These are phyloP conservation scores for Cyanocitta stelleri DNA, from an alignment of 2,113 vertebrate genomes.

Conservation along the genomic window DNA sequence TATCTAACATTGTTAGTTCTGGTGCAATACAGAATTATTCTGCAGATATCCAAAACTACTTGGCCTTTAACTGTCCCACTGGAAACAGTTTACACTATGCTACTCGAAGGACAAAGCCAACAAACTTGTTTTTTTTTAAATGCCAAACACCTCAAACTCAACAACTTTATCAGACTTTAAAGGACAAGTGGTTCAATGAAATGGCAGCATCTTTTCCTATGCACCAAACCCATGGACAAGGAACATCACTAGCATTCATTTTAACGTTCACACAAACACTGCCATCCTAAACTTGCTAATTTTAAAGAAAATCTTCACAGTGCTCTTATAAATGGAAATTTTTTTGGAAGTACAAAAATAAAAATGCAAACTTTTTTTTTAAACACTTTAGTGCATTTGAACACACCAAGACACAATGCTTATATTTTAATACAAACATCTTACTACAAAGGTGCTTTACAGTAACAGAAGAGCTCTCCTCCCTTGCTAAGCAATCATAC, in stretches of 20 bases:
- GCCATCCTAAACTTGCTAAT: not conserved
- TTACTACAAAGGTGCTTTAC: not conserved
- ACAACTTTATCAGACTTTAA: not conserved
- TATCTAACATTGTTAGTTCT: not conserved
- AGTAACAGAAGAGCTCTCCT: not conserved
- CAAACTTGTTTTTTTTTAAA: not conserved
- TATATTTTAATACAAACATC: not conserved
- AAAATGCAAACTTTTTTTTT: not conserved
- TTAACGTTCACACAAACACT: not conserved
- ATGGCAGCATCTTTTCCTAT: not conserved
- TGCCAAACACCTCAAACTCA: not conserved
- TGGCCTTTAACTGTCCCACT: not conserved
- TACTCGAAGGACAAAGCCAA: not conserved
- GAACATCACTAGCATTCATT: not conserved
- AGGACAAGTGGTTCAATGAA: not conserved
- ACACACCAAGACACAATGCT: not conserved
- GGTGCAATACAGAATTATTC: not conserved
- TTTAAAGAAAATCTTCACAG: not conserved
- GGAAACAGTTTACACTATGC: not conserved
- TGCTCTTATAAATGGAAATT: not conserved
- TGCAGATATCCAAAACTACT: not conserved
- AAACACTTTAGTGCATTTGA: not conserved
- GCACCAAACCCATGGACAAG: not conserved
- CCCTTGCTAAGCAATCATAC: not conserved
- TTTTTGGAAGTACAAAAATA: not conserved